These are phyloP conservation scores for Petrocephalus microphthalmus DNA, from an alignment of 2,113 vertebrate genomes.

Conservation along the genomic window DNA sequence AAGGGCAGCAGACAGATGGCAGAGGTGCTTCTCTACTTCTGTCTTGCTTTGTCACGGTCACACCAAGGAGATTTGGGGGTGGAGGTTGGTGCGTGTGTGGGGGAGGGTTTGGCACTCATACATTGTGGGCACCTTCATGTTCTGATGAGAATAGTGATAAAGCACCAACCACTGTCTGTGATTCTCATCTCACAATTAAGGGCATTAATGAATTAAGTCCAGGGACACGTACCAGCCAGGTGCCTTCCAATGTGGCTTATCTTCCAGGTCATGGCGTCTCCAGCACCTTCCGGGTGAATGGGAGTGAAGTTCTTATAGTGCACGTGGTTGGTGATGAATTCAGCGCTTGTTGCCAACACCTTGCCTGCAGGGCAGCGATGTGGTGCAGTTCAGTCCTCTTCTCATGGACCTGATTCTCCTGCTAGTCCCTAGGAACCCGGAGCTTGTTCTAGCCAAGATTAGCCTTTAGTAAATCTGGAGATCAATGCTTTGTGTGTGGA, in stretches of 20 bases:
- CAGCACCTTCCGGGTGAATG: background rate
- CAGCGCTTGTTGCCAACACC: background rate
- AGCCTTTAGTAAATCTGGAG: background rate
- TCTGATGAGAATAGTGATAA: background rate
- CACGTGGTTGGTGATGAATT: background rate
- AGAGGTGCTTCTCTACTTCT: background rate
- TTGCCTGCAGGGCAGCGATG: background rate
- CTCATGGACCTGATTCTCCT: background rate
- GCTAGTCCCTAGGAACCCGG: background rate
- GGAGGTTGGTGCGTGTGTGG: background rate
- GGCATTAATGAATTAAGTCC: background rate
- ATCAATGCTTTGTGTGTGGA: background rate
- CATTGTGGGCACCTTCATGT: background rate
- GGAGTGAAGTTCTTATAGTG: background rate
- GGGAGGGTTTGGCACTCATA: background rate
- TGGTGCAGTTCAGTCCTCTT: background rate
- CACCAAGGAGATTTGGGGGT: background rate
- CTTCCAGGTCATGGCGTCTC: background rate
- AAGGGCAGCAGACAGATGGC: background rate
- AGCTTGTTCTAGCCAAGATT: background rate
- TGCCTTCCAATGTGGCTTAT: background rate
- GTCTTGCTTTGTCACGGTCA: background rate
- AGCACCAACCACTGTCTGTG: background rate
- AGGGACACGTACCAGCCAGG: background rate
- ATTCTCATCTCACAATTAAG: background rate